These are phyloP conservation scores for Phragmatobia fuliginosa DNA, from an alignment of 2,888 invertebrate genomes.

Conservation along the genomic window DNA sequence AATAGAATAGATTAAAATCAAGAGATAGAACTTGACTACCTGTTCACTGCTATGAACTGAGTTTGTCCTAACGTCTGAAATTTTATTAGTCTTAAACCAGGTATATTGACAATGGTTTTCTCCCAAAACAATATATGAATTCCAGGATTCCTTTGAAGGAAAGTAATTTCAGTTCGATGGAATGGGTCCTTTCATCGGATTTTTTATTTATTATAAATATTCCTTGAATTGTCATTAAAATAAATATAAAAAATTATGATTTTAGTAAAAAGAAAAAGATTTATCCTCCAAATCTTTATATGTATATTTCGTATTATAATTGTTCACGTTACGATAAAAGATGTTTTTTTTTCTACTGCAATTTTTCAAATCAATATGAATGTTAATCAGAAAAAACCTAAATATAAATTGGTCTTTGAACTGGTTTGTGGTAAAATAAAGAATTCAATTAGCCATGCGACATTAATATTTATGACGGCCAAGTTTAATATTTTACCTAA, in stretches of 20 bases:
- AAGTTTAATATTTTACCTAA: slow-evolving; percentile 67
- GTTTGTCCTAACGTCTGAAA: background rate
- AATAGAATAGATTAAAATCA: slow-evolving; percentile 35
- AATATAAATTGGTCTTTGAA: slow-evolving; percentile 10
- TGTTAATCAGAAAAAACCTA: background rate
- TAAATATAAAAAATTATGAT: too few species aligned
- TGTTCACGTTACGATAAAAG: too few species aligned
- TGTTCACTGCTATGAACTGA: background rate
- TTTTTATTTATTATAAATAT: background rate
- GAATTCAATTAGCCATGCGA: slow-evolving; percentile 33
- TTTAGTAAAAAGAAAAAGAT: too few species aligned
- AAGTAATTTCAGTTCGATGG: background rate
- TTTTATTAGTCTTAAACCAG: background rate
- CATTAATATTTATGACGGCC: slow-evolving; percentile 55
- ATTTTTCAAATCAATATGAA: background rate
- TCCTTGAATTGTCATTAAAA: too few species aligned
- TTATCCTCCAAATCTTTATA: too few species aligned
- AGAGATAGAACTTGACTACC: background rate
- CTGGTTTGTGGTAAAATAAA: slow-evolving; percentile 23
- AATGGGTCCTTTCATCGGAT: background rate
- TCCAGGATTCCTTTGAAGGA: background rate
- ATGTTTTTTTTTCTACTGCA: too few species aligned
- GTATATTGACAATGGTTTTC: background rate
- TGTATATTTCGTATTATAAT: too few species aligned
- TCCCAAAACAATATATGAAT: background rate